Evolutionary conservation across 2,113 vertebrate genomes (phyloP).

Genomic region (Eonycteris spelaea): DNA sequence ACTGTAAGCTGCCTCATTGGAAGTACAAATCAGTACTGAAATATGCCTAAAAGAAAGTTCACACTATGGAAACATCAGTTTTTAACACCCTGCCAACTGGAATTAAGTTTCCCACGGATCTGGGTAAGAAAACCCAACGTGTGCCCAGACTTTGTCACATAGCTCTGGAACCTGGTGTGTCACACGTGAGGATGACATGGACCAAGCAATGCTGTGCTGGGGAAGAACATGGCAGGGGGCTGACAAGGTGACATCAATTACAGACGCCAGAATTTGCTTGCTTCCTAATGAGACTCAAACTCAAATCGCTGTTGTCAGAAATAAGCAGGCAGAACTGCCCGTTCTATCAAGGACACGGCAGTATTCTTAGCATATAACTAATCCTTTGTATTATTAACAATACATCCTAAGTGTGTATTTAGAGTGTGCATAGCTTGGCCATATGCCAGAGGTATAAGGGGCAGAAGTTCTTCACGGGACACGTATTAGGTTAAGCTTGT

Average conservation of each 20-base stretch:
- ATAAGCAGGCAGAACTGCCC: not conserved
- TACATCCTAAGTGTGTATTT: no score
- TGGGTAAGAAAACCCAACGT: not conserved
- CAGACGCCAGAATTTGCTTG: not conserved
- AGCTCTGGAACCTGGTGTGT: no score
- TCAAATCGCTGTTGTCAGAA: not conserved
- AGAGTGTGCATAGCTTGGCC: not conserved
- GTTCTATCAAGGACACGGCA: not conserved
- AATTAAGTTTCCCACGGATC: not conserved
- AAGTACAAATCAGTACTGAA: not conserved
- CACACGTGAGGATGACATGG: fast-evolving
- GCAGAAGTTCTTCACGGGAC: not conserved
- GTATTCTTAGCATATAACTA: not conserved
- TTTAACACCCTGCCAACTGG: not conserved
- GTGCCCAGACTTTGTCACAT: fast-evolving
- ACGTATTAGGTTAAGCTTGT: not conserved
- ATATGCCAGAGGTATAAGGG: not conserved
- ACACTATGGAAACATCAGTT: not conserved
- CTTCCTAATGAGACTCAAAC: not conserved
- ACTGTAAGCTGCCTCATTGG: not conserved
- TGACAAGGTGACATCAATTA: not conserved
- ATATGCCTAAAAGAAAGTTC: not conserved
- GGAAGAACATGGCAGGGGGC: not conserved
- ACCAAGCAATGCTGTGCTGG: not conserved
- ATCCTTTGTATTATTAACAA: no score